Evolutionary conservation across 1,140 invertebrate genomes (phyloP), one percentile per base, ranked within the genome.

Genomic region (Eueides isabella): DNA sequence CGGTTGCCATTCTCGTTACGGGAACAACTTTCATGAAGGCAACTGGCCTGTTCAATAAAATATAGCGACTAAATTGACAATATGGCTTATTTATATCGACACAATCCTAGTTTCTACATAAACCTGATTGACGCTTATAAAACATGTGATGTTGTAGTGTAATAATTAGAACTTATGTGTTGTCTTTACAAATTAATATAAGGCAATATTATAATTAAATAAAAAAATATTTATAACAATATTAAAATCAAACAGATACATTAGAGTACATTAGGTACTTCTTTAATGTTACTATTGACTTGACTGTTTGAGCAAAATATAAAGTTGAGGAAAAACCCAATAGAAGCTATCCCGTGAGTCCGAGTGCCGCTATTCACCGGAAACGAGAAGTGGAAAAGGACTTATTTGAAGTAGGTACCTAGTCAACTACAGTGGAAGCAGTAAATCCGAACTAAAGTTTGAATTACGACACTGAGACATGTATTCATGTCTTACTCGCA

Each of bases 11-110:
- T 89, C 89, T 86, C 81, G 85, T 77, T 76, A 77, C 82, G 73
- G 80, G 83, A 86, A 83, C 88, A 87, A 92, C 90, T 92, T 92
- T 92, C 90, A 87, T 90, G 86, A 89, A 89, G 82, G 84, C 82
- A 88, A 88, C 84, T 79, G 82, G 85, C 85, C 85, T 75, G 83
- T 85, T 87, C 75, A 76, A 75, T 80, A 76, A 80, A 79, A 75
- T 79, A 77, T 71, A 71, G 76, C 44, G 71, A 72, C 44, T 76
- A 61, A 65, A 72, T 77, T 64, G 67, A 80, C 69, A 70, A 75
- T 67, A 70, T 23, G 62, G 23, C 44, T 73, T 71, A 72, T 76
- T 72, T 76, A 72, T 38, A 67, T 74, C 65, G 44, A 29, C 68
- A 29, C 38, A 72, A 70, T 74, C 30, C 61, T 55, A 74, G 72